Base-by-base conservation (phyloP, 2,888 invertebrate genomes). In the Suillia variegata region DNA sequence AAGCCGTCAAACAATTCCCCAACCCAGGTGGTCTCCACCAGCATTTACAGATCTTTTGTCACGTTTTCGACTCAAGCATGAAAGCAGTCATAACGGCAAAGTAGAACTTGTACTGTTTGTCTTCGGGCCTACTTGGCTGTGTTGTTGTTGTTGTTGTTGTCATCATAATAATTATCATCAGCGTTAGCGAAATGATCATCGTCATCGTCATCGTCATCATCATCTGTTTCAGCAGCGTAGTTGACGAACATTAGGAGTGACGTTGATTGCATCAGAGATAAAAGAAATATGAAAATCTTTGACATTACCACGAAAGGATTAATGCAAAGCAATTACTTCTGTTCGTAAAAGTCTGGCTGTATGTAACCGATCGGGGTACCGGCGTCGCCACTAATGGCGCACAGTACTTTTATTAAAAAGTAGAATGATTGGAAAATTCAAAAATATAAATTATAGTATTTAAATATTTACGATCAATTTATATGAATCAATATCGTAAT, bases 221-320 rank as follows among this genome's bases (percentile, higher is more conserved):
- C 22, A 53, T 50, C 50, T 12, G 13, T 10, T 6, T 26, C 26
- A 26, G 6, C 5, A 26, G 6, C 5, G 26, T 26, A 56, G 65
- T 61, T 61, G 63, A 63, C 65, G 65, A 63, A 62, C 59, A 63
- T 63, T 62, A 60, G 62, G 58, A 57, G 52, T 62, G 65, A 65
- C 62, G 65, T 63, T 63, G 65, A 63, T 65, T 65, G 63, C 65
- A 62, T 60, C 59, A 57, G 47, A 45, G 45, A 62, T 58, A 59
- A 61, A 65, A 58, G 59, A 59, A 52, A 51, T 53, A 61, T 58
- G 59, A 63, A 65, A 61, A 61, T 61, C 58, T 62, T 65, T 63
- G 65, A 63, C 65, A 61, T 62, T 63, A 59, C 60, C 59, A 52
- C 58, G 58, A 63, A 55, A 58, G 54, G 50, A 62, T 62, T 59